Evolutionary conservation across 1,140 invertebrate species (phyloP), one percentile per base, ranked within the genome.

Genomic region (Stenopsyche tienmushanensis): DNA sequence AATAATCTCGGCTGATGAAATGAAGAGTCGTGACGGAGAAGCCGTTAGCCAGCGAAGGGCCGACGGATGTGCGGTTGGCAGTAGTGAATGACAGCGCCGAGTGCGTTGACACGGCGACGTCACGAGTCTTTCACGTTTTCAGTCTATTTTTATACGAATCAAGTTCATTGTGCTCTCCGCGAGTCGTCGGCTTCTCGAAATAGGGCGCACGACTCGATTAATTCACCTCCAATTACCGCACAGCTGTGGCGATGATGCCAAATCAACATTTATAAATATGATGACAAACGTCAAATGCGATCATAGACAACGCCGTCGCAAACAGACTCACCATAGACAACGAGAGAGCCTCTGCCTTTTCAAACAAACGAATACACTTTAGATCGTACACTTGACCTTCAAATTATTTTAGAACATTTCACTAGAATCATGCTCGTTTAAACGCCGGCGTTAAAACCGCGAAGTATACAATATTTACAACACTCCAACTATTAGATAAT

Each of bases 1-100:
- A 54, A n/a, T n/a, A n/a, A 54, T 54, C 52, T 54, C 25, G 52
- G 17, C 47, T 49, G 47, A 49, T 49, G 52, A 54, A 54, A 54
- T 54, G 21, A 54, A 54, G 18, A 54, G 23, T 54, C 52, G 25
- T 29, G 52, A 54, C 52, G 20, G 23, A 9, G 24, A 26, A 54
- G 23, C n/a, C 25, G 29, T 34, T 34, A 34, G 29, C 29, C 29
- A 13, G 52, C 24, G 52, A 2, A 25, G 20, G 24, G n/a, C 21
- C 52, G 15, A 15, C 44, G 52, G 29, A 34, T 5, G 5, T 5
- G 5, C 29, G 29, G 29, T 13, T 34, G 29, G 29, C 29, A 13
- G 29, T 13, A 5, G 29, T 7, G 5, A 13, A 13, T 29, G 21
- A 20, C 8, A 24, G 23, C 2, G 44, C 44, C 44, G 29, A 34